phyloP scores from a whole-genome alignment of 2,888 invertebrate genomes.

The Xestia rhomboidea region DNA sequence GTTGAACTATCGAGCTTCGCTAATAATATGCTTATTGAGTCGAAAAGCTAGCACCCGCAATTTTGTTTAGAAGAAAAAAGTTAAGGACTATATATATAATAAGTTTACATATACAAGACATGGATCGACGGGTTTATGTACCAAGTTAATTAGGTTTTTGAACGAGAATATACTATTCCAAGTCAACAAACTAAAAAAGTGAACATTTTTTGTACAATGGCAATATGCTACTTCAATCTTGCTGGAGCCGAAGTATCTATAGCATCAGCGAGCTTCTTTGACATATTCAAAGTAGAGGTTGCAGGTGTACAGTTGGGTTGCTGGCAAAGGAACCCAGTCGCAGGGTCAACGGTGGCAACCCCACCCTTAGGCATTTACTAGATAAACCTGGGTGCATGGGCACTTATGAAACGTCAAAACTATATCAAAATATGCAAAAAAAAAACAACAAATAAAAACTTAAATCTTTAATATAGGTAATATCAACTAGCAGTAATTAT shows the following conservation, averaged over 20 bases:
- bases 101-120: not conserved
- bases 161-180: not conserved
- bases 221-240: not conserved
- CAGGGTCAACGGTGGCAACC: not conserved
- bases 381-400: not conserved
- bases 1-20: not conserved
- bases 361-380: not conserved
- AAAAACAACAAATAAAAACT: not conserved
- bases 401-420: not conserved
- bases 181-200: not conserved
- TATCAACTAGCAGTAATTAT: not conserved
- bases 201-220: not conserved
- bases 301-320: not conserved
- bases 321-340: not conserved
- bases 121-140: too few relatives aligned
- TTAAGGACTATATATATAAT: not conserved
- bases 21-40: not conserved
- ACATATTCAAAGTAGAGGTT: not conserved
- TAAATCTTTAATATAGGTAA: too few relatives aligned
- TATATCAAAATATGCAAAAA: not conserved
- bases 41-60: not conserved
- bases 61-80: constrained; percentile 11
- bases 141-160: not conserved
- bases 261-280: not conserved
- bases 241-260: not conserved